Percentiles rank a stretch among this genome's conserved stretches.
Evolutionary conservation across 2,888 invertebrate genomes (phyloP).

Genomic region (Mystacides longicornis): DNA sequence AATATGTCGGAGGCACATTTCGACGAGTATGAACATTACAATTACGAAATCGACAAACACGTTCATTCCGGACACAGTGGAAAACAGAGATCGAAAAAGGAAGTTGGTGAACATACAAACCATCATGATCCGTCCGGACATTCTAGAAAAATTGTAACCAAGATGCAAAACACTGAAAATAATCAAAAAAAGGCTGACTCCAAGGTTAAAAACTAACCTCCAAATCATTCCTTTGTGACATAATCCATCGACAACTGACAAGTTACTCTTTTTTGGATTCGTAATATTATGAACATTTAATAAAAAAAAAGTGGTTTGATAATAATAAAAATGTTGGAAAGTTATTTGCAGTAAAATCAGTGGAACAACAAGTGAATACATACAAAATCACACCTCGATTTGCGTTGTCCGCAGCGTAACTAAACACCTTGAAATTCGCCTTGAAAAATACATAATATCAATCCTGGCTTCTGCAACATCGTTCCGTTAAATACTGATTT

Average conservation of each 20-base stretch:
- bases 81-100: constrained; percentile 84
- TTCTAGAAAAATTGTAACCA: constrained; percentile 83
- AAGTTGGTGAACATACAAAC: constrained; percentile 82
- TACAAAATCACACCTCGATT: neutral
- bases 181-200: constrained; percentile 55
- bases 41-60: constrained; percentile 88
- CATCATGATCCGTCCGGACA: constrained; percentile 89
- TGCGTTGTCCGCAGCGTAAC: constrained; percentile 3
- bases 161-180: constrained; percentile 75
- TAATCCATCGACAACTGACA: neutral
- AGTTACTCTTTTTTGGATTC: constrained; percentile 11
- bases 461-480: constrained; percentile 6
- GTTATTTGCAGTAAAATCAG: constrained; percentile 19
- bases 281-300: constrained; percentile 8
- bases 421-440: constrained; percentile 2
- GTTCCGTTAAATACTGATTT: constrained; percentile 20
- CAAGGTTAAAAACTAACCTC: constrained; percentile 33
- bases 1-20: constrained; percentile 75
- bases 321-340: constrained; percentile 11
- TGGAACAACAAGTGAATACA: constrained; percentile 11
- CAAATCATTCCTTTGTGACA: neutral
- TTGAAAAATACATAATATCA: neutral
- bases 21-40: constrained; percentile 92
- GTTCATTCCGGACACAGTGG: constrained; percentile 82
- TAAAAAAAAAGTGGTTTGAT: constrained; percentile 5